Percentiles rank a stretch among this genome's conserved stretches.
phyloP scores from a whole-genome alignment of 2,113 vertebrate species.

The Zosterops hypoxanthus region DNA sequence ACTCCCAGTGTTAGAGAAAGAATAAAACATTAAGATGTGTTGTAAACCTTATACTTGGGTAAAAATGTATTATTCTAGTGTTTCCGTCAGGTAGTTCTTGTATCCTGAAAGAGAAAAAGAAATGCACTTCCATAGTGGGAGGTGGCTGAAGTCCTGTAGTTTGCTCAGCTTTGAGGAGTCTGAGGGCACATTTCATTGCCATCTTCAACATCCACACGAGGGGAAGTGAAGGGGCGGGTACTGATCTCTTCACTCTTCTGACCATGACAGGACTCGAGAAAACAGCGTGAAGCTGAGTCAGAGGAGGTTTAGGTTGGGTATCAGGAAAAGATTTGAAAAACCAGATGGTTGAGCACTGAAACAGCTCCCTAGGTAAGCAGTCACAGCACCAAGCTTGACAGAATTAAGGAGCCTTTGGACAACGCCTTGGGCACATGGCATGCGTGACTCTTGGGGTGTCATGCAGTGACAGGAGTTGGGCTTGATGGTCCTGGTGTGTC shows the following conservation, averaged over 20 bases:
- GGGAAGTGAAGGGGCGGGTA: not conserved
- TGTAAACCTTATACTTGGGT: not conserved
- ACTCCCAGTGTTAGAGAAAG: not conserved
- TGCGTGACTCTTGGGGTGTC: not conserved
- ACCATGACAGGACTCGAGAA: not conserved
- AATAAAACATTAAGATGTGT: not conserved
- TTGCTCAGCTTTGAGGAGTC: not conserved
- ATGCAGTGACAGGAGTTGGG: not conserved
- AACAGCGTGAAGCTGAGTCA: not conserved
- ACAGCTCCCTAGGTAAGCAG: not conserved
- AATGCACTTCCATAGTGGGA: not conserved
- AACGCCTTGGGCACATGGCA: no score
- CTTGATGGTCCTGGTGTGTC: not conserved
- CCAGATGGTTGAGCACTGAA: not conserved
- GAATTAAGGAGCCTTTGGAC: not conserved
- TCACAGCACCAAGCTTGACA: not conserved
- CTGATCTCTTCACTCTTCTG: not conserved
- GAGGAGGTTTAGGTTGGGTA: not conserved
- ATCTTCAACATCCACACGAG: fast-evolving
- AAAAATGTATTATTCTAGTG: not conserved
- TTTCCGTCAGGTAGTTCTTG: not conserved
- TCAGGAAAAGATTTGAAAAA: not conserved
- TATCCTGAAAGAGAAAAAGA: not conserved
- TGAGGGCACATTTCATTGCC: not conserved
- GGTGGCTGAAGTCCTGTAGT: not conserved